Percentiles rank a stretch among this genome's conserved stretches.
Evolutionary conservation across 2,113 vertebrate genomes (phyloP).

Genomic region (Zeus faber): DNA sequence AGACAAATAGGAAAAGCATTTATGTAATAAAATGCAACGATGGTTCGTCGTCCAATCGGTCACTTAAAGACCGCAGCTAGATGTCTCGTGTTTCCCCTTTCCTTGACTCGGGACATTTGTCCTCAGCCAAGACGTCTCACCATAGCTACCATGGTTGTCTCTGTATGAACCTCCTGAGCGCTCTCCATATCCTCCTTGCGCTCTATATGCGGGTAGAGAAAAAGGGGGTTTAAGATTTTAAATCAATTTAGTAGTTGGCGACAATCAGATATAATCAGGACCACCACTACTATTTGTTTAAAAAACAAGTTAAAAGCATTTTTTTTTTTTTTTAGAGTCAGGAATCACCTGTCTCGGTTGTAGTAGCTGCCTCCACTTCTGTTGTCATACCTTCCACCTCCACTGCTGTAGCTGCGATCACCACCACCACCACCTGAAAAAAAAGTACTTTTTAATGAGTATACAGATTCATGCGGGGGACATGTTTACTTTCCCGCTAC

Average conservation of each 20-base stretch:
- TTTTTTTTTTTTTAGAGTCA: not conserved
- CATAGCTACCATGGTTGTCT: constrained; percentile 82
- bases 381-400: constrained; percentile 52
- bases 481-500: not conserved
- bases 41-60: constrained; percentile 1
- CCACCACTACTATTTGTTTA: not conserved
- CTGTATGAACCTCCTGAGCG: constrained; percentile 82
- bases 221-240: too few species aligned
- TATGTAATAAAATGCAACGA: not conserved
- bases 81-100: not conserved
- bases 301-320: not conserved
- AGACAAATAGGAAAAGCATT: not conserved
- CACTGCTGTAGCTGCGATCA: constrained; percentile 51
- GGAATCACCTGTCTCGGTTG: constrained; percentile 30
- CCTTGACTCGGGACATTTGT: not conserved
- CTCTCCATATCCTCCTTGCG: constrained; percentile 81
- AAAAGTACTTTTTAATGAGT: too few species aligned
- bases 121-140: constrained; percentile 60
- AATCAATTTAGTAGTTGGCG: too few species aligned
- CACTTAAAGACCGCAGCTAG: not conserved
- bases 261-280: too few species aligned
- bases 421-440: constrained; percentile 65
- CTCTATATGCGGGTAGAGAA: constrained; percentile 51
- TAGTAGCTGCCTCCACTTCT: constrained; percentile 28
- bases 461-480: not conserved